Evolutionary conservation across 2,113 vertebrate genomes (phyloP).

Genomic region (Bombycilla garrulus): DNA sequence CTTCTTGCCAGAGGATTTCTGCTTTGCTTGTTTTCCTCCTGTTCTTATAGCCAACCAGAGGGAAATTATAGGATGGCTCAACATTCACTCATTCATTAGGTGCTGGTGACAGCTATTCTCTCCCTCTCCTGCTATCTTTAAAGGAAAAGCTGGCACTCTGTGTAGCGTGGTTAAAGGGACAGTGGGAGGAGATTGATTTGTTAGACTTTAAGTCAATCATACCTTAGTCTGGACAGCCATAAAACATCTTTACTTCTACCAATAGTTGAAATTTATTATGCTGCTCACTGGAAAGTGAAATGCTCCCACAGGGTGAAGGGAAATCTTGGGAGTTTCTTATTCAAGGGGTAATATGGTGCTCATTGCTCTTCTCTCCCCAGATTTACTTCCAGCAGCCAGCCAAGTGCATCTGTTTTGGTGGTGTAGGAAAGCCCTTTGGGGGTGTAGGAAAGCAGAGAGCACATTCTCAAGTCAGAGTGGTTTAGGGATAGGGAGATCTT

Average conservation of each 20-base stretch:
- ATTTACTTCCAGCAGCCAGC: neutral
- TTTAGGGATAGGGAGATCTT: neutral
- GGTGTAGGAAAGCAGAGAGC: neutral
- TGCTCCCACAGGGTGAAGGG: neutral
- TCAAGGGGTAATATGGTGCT: neutral
- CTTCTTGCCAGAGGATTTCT: neutral
- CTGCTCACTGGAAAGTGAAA: neutral
- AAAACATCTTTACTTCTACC: constrained; percentile 35
- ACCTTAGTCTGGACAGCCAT: constrained; percentile 1
- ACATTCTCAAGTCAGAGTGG: neutral
- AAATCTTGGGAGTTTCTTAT: neutral
- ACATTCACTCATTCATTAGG: neutral
- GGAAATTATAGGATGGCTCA: neutral
- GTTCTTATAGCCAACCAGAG: neutral
- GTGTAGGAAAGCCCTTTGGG: neutral
- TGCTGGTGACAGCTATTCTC: neutral
- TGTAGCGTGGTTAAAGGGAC: neutral
- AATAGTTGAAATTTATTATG: constrained; percentile 23
- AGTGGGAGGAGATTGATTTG: constrained; percentile 5
- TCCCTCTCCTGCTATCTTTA: neutral
- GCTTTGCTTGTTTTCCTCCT: neutral
- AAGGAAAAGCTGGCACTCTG: neutral
- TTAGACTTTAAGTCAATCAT: constrained; percentile 43
- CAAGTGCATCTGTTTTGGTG: neutral
- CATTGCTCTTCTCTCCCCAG: neutral